Conservation (phyloP, 1,140 invertebrate genomes). For the Drosophila persimilis region DNA sequence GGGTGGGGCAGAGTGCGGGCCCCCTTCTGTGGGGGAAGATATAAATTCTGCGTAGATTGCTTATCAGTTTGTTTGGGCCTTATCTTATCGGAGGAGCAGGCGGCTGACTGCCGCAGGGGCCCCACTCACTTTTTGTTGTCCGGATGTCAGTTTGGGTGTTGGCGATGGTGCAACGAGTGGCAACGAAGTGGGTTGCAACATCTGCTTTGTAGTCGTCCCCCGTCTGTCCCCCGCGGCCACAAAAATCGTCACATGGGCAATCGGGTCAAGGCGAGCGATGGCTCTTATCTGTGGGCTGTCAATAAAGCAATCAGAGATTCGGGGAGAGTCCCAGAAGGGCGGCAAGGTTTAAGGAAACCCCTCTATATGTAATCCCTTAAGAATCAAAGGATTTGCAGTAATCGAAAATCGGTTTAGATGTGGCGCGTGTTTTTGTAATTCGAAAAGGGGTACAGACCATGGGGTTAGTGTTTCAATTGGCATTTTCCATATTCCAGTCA, state of each 20-base stretch:
- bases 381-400: background rate
- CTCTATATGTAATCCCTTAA: no score
- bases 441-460: no score
- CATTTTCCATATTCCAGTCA: constrained; percentile 1
- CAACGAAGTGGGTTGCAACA: constrained; percentile 21
- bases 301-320: no score
- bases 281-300: background rate
- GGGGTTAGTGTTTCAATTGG: no score
- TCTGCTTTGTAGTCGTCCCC: background rate
- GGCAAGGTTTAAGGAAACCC: no score
- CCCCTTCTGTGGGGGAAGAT: background rate
- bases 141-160: constrained; percentile 17
- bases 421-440: no score
- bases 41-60: constrained; percentile 67
- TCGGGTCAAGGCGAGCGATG: constrained; percentile 31
- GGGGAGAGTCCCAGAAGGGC: background rate
- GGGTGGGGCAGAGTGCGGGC: no score
- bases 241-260: constrained; percentile 12
- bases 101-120: constrained; percentile 33
- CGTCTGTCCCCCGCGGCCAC: background rate
- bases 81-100: constrained; percentile 51
- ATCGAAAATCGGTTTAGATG: no score
- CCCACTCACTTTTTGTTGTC: constrained; percentile 34
- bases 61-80: constrained; percentile 70
- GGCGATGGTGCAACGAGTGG: constrained; percentile 22